These are phyloP conservation scores for Eledone cirrhosa DNA, from an alignment of 2,888 invertebrate species.

Conservation along the genomic window DNA sequence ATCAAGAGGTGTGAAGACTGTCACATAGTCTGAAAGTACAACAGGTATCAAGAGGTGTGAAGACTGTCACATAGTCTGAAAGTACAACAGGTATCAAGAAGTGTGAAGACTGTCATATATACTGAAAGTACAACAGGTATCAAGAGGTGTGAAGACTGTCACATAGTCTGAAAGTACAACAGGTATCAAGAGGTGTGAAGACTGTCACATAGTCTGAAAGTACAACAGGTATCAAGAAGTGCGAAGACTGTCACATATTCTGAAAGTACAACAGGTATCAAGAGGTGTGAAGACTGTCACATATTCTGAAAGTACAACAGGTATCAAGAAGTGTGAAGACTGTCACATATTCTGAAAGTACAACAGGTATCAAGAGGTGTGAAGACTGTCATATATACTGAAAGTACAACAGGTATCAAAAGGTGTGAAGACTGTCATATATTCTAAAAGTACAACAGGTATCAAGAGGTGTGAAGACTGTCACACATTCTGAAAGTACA, in stretches of 20 bases:
- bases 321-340: slow-evolving; percentile 71
- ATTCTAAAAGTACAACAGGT: slow-evolving; percentile 66
- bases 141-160: slow-evolving; percentile 81
- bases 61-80: slow-evolving; percentile 81
- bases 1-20: slow-evolving; percentile 76
- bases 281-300: slow-evolving; percentile 84
- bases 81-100: background rate
- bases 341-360: slow-evolving; percentile 77
- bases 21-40: slow-evolving; percentile 75
- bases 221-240: slow-evolving; percentile 48
- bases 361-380: slow-evolving; percentile 69
- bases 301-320: slow-evolving; percentile 67
- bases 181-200: slow-evolving; percentile 73
- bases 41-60: slow-evolving; percentile 70
- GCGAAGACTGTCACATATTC: slow-evolving; percentile 83
- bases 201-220: slow-evolving; percentile 78
- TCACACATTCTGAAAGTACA: slow-evolving; percentile 75
- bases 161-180: slow-evolving; percentile 70
- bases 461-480: slow-evolving; percentile 76
- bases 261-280: slow-evolving; percentile 29
- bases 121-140: slow-evolving; percentile 38
- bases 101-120: slow-evolving; percentile 86
- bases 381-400: slow-evolving; percentile 82
- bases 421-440: slow-evolving; percentile 84
- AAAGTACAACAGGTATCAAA: slow-evolving; percentile 63